Conservation (phyloP, 2,888 invertebrate species). For the Amiota minor region DNA sequence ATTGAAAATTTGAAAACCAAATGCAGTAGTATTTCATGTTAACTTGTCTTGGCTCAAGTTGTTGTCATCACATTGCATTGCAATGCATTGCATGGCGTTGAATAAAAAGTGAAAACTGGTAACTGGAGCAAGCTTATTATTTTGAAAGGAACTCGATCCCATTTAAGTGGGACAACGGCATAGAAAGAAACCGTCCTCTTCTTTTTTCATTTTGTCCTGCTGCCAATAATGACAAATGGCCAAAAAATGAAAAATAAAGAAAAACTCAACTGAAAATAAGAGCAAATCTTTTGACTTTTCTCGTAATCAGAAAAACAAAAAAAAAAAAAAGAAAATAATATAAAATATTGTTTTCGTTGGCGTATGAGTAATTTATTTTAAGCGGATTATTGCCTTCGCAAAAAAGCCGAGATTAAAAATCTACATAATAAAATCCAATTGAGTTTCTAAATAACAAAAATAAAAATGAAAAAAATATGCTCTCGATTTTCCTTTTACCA, state of each 20-base stretch:
- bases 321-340: not conserved
- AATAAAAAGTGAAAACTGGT: conserved; percentile 1
- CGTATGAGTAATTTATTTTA: conserved; percentile 25
- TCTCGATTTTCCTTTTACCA: too few relatives aligned
- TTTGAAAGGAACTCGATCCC: not conserved
- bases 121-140: conserved; percentile 19
- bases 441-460: too few relatives aligned
- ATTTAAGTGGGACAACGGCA: conserved; percentile 11
- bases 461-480: too few relatives aligned
- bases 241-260: too few relatives aligned
- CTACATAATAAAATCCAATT: too few relatives aligned
- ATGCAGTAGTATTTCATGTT: too few relatives aligned
- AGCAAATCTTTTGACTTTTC: not conserved
- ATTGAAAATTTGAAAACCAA: conserved; percentile 17
- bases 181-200: not conserved
- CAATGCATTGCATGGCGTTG: not conserved
- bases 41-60: too few relatives aligned
- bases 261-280: too few relatives aligned
- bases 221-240: conserved; percentile 20
- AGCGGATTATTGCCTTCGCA: conserved; percentile 11
- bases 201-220: not conserved
- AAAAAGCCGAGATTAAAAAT: not conserved
- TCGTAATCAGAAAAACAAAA: not conserved
- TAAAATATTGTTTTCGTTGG: not conserved
- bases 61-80: too few relatives aligned